Evolutionary conservation across 2,113 vertebrate species (phyloP).

Genomic region (Varanus salvator): DNA sequence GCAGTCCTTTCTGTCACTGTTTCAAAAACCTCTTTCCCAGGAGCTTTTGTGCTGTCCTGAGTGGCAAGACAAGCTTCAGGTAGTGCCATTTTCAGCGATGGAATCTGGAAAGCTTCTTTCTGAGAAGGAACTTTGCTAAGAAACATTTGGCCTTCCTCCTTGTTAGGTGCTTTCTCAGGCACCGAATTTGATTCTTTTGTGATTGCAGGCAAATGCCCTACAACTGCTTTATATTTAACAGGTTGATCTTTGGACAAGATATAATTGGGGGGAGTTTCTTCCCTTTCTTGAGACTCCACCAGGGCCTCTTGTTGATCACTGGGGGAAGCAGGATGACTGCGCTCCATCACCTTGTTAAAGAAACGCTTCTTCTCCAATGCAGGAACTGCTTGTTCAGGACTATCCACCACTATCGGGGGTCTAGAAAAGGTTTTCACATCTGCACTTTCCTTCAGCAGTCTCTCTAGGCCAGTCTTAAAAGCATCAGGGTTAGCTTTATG

Average conservation of each 20-base stretch:
- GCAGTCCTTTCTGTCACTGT: conserved; percentile 45
- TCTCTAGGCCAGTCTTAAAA: conserved; percentile 60
- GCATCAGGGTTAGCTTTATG: conserved; percentile 49
- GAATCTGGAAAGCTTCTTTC: neutral
- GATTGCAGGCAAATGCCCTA: conserved; percentile 8
- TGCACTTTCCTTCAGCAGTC: conserved; percentile 60
- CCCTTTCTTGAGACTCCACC: conserved; percentile 5
- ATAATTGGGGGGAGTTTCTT: conserved; percentile 30
- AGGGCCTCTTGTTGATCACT: conserved; percentile 10
- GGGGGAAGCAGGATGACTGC: conserved; percentile 5
- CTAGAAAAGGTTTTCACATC: conserved; percentile 10
- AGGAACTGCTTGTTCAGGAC: conserved; percentile 17
- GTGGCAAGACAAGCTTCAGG: conserved; percentile 1
- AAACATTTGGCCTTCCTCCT: neutral
- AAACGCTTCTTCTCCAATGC: neutral
- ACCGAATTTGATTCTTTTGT: conserved; percentile 5
- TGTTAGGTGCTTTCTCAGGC: neutral
- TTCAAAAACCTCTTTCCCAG: conserved; percentile 59
- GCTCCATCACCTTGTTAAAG: conserved; percentile 32
- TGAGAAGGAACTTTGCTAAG: conserved; percentile 20
- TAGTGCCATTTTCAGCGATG: conserved; percentile 4
- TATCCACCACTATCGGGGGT: conserved; percentile 34
- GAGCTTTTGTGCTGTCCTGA: neutral
- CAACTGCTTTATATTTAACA: conserved; percentile 23
- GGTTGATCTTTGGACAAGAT: conserved; percentile 6